Base-by-base conservation (phyloP, 2,797 vertebrate genomes). In the Chloroceryle amazona region DNA sequence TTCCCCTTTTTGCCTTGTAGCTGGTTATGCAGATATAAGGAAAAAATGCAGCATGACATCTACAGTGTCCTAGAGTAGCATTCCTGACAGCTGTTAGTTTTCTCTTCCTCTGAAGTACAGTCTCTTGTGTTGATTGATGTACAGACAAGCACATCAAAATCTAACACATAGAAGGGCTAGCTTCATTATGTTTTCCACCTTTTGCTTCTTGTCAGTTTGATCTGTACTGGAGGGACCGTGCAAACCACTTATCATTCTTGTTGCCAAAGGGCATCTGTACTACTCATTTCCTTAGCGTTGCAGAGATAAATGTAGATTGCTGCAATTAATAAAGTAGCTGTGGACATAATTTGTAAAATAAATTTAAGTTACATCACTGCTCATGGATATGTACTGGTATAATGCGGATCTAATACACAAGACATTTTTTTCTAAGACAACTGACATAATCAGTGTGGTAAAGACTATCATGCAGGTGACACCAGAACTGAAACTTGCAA, bases 101-200 rank as follows among this genome's bases (percentile, higher is more conserved):
- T 89, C 55, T 62, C 22, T 68, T 91, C 44, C 76, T 89, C 63
- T 71, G 74, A 92, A 65, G 17, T 65, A 13, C 49, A 85, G n/a
- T 23, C 14, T 66, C 58, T 85, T 4, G 0, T 67, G 87, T 46
- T 81, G 65, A 80, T 49, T 82, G 63, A 81, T 14, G 19, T 67
- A 92, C 47, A 94, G 83, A 90, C 47, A 94, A 89, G 42, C 47
- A 81, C 3, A 7, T 81, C 81, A 90, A 94, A 93, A 73, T 39
- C 28, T 62, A 84, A 71, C 81, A 58, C 5, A 26, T 49, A 67
- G 13, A 0, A 41, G n/a, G 51, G n/a, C 47, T 70, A 33, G 16
- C 70, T 76, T 81, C 47, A 11, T 87, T 81, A 46, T 28, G 1
- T 63, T 94, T 90, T 95, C 55, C 52, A 81, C 51, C 41, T 86